Conservation (phyloP, 2,797 vertebrate genomes). For the Gymnodraco acuticeps region DNA sequence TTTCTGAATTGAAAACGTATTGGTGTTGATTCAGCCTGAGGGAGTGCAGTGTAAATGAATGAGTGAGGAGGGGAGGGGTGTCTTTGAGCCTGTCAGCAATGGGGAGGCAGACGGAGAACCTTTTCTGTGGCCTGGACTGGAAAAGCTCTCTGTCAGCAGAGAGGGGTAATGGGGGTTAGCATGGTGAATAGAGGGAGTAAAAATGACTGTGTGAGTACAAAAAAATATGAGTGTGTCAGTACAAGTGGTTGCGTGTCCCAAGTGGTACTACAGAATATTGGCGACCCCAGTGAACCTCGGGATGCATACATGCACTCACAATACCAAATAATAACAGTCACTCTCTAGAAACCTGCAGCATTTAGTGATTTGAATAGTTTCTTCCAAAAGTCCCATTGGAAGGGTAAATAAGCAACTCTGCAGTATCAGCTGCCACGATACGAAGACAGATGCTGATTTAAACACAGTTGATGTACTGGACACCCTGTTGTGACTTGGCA, state of each 20-base stretch:
- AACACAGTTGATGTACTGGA: conserved; percentile 6
- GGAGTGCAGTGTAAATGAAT: conserved; percentile 24
- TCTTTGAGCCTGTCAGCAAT: conserved; percentile 69
- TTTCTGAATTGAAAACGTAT: no score
- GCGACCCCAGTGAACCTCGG: conserved; percentile 33
- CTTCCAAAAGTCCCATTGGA: neutral
- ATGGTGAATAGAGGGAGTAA: conserved; percentile 31
- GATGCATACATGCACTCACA: conserved; percentile 4
- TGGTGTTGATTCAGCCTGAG: neutral
- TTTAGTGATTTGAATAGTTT: neutral
- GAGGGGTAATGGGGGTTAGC: conserved; percentile 79
- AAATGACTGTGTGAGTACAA: conserved; percentile 43
- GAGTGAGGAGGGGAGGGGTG: conserved; percentile 23
- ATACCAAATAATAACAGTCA: conserved; percentile 3
- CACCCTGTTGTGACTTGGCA: conserved; percentile 7
- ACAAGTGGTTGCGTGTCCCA: conserved; percentile 28
- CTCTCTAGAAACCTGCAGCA: neutral
- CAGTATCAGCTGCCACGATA: neutral
- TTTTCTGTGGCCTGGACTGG: conserved; percentile 56
- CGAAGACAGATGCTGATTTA: conserved; percentile 8
- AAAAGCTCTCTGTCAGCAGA: conserved; percentile 79
- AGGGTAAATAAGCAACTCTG: neutral
- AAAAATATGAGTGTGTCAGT: conserved; percentile 38
- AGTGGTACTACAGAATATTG: conserved; percentile 33
- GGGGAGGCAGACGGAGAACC: conserved; percentile 61